phyloP scores from a whole-genome alignment of 2,888 invertebrate genomes.

The Saturnia japonica region DNA sequence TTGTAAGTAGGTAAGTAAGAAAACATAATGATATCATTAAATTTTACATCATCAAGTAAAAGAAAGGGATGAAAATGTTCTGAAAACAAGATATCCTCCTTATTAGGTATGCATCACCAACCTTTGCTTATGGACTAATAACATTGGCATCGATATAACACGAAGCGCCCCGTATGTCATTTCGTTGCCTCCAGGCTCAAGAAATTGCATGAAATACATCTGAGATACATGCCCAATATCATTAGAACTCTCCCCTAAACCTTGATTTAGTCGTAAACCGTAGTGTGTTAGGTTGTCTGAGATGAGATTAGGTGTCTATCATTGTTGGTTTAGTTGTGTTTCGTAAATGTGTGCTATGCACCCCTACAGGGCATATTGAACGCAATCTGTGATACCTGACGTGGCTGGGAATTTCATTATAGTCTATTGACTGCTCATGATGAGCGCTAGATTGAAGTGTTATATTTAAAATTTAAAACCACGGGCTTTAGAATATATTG shows the following conservation, averaged over 20 bases:
- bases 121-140: slow-evolving; percentile 50
- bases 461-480: slow-evolving; percentile 28
- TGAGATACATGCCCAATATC: slow-evolving; percentile 49
- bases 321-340: slow-evolving; percentile 45
- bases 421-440: slow-evolving; percentile 66
- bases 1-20: no score
- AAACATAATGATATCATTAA: no score
- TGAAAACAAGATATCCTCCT: slow-evolving; percentile 18
- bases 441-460: slow-evolving; percentile 53
- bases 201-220: slow-evolving; percentile 75
- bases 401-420: slow-evolving; percentile 74
- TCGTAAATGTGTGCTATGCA: slow-evolving; percentile 54
- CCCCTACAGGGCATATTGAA: slow-evolving; percentile 71
- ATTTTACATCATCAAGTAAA: neutral
- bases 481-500: slow-evolving; percentile 17
- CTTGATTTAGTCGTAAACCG: slow-evolving; percentile 22
- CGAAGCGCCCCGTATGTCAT: slow-evolving; percentile 67
- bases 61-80: neutral
- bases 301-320: slow-evolving; percentile 39
- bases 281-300: slow-evolving; percentile 25
- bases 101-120: slow-evolving; percentile 49
- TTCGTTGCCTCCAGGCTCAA: slow-evolving; percentile 70
- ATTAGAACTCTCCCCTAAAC: slow-evolving; percentile 37
- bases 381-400: slow-evolving; percentile 76
- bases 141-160: slow-evolving; percentile 68